Evolutionary conservation across 2,888 invertebrate species (phyloP), one percentile per base, ranked within the genome.

Genomic region (Dolichomitus sp.): DNA sequence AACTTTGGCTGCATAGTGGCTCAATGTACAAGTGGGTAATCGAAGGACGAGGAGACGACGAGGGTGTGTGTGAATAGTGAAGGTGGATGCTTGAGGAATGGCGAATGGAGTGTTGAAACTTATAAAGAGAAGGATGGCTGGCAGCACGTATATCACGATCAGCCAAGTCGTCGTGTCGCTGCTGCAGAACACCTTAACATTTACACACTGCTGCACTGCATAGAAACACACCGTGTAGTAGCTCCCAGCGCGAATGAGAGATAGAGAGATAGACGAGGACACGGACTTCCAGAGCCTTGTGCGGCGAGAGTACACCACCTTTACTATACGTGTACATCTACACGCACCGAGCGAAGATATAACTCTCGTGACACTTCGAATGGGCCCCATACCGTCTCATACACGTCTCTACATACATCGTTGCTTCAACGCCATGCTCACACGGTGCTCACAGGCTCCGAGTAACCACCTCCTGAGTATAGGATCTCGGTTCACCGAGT

Each of bases 361-460:
- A 82, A 82, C 79, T 82, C 82, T 72, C 59, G 70, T 66, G 82
- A 79, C 82, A 75, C 59, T 65, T 70, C 79, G 75, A 82, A 79
- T 70, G 65, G 74, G 37, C 17, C 70, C 57, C 70, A 40, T 23
- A 42, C 50, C 66, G 50, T 70, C 57, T 40, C 45, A 59, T 68
- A 50, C 54, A 57, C 40, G 40, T 52, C 74, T 54, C 65, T 27
- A 33, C 57, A 52, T 48, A 30, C 57, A 57, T 70, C 80, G 59
- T 40, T 59, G n/a, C n/a, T n/a, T n/a, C n/a, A n/a, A n/a, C n/a
- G 54, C 33, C 70, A 57, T 14, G 37, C 54, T 57, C n/a, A n/a
- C 40, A 19, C 37, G 50, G 12, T 54, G 27, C 70, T 33, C 77
- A 40, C 48, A 66, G 42, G 52, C 61, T 37, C 57, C 6, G 7